A percentile compares a stretch with the other conserved stretches of the same genome.
Evolutionary conservation across 2,888 invertebrate genomes (phyloP).

Genomic region (Zaprionus bogoriensis): DNA sequence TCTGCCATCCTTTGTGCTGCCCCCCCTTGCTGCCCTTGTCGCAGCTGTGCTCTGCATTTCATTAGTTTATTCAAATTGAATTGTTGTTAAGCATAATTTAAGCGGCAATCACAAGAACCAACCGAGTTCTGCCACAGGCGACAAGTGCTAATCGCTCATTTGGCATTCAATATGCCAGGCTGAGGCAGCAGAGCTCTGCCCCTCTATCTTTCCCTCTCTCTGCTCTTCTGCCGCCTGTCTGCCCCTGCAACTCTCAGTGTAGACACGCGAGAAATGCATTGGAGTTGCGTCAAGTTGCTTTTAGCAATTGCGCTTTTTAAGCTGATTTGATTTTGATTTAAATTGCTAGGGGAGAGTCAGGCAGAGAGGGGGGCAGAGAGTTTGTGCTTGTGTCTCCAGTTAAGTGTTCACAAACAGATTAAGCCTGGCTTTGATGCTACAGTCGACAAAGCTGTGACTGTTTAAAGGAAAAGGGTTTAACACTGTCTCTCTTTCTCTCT

Average conservation of each 20-base stretch:
- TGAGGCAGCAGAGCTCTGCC: constrained; percentile 1
- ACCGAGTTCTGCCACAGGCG: constrained; percentile 13
- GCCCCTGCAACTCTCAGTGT: constrained; percentile 15
- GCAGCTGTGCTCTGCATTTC: constrained; percentile 13
- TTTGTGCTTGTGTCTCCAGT: constrained; percentile 26
- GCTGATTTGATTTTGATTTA: constrained; percentile 60
- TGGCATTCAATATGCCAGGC: constrained; percentile 57
- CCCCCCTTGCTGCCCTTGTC: not conserved
- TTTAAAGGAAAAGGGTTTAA: not conserved
- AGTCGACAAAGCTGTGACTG: too few relatives aligned
- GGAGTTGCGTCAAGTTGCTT: constrained; percentile 48
- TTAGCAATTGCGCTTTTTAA: constrained; percentile 56
- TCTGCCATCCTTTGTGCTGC: not conserved
- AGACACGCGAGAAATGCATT: constrained; percentile 36
- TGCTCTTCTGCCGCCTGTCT: not conserved
- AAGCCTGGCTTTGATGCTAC: too few relatives aligned
- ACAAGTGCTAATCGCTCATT: constrained; percentile 63
- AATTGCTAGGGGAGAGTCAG: not conserved
- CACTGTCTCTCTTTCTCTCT: too few relatives aligned
- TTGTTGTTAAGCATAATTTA: constrained; percentile 42
- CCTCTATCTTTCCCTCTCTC: not conserved
- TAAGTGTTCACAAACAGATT: constrained; percentile 14
- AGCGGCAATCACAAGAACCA: constrained; percentile 31
- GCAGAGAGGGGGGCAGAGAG: not conserved
- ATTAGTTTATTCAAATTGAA: constrained; percentile 56